Conservation (phyloP, 2,113 vertebrate species). For the Azemiops feae region DNA sequence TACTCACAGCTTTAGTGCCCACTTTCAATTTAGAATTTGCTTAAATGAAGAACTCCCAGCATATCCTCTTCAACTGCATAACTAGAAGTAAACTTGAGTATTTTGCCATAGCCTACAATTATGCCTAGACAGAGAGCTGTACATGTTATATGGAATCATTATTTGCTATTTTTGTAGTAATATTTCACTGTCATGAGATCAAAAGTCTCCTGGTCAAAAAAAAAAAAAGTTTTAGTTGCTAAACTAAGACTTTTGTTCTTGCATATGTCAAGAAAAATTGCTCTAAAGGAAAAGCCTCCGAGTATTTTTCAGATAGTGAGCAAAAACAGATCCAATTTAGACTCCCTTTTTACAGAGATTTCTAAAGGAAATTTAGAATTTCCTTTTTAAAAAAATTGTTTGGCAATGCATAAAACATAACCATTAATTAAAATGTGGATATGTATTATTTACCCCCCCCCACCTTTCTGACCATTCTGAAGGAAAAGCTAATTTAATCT, state of each 20-base stretch:
- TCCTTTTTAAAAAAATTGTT: neutral
- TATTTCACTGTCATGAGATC: neutral
- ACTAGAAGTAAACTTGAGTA: slow-evolving; percentile 82
- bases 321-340: neutral
- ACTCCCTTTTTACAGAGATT: neutral
- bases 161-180: neutral
- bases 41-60: slow-evolving; percentile 7
- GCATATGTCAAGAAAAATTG: slow-evolving; percentile 33
- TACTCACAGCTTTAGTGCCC: slow-evolving; percentile 6
- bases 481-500: slow-evolving; percentile 74
- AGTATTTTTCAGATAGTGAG: slow-evolving; percentile 3
- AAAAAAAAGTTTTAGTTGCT: slow-evolving; percentile 34
- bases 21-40: slow-evolving; percentile 3
- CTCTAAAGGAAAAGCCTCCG: neutral
- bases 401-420: slow-evolving; percentile 48
- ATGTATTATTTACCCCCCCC: slow-evolving; percentile 56
- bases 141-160: slow-evolving; percentile 51
- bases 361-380: neutral
- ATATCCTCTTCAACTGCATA: slow-evolving; percentile 45
- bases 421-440: slow-evolving; percentile 69
- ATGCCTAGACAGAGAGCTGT: slow-evolving; percentile 78
- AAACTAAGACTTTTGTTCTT: slow-evolving; percentile 33
- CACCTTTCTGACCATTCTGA: slow-evolving; percentile 65
- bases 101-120: slow-evolving; percentile 90
- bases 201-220: slow-evolving; percentile 13